Evolutionary conservation across 2,113 vertebrate genomes (phyloP).

Genomic region (Chlamydotis undulata): DNA sequence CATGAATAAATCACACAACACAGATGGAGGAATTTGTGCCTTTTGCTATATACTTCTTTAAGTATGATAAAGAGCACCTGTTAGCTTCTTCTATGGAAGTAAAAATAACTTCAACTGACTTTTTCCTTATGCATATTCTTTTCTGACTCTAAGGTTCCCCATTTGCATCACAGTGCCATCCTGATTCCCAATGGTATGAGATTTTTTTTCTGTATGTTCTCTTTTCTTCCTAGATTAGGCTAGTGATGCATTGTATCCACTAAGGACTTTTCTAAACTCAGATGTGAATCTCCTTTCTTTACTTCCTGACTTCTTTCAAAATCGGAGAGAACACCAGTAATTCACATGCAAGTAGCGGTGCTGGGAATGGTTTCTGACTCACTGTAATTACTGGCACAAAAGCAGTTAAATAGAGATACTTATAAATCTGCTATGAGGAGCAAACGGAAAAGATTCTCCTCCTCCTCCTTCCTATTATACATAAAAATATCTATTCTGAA

Average conservation of each 20-base stretch:
- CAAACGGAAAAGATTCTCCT: background rate
- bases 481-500: background rate
- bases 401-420: background rate
- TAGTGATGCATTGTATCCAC: background rate
- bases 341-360: background rate
- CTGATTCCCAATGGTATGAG: background rate
- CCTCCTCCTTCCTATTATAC: background rate
- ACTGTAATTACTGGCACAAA: conserved; percentile 22
- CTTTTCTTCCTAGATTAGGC: background rate
- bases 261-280: background rate
- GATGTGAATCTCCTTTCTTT: background rate
- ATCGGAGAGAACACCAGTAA: background rate
- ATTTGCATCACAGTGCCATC: background rate
- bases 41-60: background rate
- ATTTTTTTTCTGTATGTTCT: background rate
- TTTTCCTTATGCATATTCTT: background rate
- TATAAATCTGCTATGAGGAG: background rate
- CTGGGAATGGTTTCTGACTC: conserved; percentile 10
- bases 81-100: background rate
- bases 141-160: background rate
- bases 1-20: background rate
- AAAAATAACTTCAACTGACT: background rate
- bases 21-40: background rate
- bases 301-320: background rate
- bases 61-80: background rate